A percentile compares a stretch with the other conserved stretches of the same genome.
Evolutionary conservation across 2,888 invertebrate species (phyloP).

Genomic region (Eumacrocentrus americanus): DNA sequence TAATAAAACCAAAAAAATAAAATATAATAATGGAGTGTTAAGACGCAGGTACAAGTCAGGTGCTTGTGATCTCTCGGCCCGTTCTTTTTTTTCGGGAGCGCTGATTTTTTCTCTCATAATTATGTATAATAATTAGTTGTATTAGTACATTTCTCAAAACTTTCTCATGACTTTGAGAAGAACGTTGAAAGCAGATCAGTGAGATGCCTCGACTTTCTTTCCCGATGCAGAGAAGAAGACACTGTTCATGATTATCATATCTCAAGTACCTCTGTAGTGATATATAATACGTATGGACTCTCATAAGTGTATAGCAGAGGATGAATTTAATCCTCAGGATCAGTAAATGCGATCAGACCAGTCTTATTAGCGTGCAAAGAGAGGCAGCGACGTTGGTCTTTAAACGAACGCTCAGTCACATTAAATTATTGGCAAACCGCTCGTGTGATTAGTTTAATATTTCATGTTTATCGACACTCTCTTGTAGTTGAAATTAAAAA

Average conservation of each 20-base stretch:
- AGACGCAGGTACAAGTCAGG: background rate
- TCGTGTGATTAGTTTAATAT: background rate
- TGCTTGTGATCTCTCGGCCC: background rate
- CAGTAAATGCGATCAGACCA: no score
- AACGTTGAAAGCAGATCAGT: no score
- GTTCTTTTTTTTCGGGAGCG: background rate
- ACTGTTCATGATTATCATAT: constrained; percentile 31
- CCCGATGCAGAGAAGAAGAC: background rate
- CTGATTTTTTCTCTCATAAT: background rate
- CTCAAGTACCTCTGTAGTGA: constrained; percentile 28
- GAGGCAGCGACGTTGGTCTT: background rate
- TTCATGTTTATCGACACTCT: background rate
- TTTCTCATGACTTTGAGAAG: background rate
- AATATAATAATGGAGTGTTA: background rate
- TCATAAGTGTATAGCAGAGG: constrained; percentile 11
- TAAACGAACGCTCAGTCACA: no score
- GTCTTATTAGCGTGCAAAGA: no score
- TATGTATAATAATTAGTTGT: constrained; percentile 2
- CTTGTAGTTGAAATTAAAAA: background rate
- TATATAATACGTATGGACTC: background rate
- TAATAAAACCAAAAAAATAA: constrained; percentile 27
- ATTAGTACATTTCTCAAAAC: background rate
- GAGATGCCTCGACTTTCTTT: background rate
- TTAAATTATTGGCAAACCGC: background rate
- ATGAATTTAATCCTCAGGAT: background rate